Conservation (phyloP, 1,140 invertebrate genomes). For the Aphelenchoides besseyi region DNA sequence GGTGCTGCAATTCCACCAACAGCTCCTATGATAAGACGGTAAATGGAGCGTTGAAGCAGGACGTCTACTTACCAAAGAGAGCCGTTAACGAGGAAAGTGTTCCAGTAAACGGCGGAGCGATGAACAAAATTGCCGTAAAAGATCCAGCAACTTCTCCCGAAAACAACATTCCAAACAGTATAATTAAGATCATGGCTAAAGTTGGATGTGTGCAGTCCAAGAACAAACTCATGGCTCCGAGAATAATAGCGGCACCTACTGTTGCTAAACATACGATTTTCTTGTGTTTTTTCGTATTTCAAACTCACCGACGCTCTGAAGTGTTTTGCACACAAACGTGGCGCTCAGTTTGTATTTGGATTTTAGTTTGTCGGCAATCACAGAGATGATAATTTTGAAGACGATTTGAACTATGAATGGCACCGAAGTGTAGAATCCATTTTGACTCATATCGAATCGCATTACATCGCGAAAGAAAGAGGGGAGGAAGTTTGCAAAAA, state of each 20-base stretch:
- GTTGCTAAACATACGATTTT: too few relatives aligned
- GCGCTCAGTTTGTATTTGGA: not conserved
- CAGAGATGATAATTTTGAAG: not conserved
- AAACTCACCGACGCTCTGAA: not conserved
- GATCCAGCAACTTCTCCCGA: slow-evolving; percentile 3
- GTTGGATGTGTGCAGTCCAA: slow-evolving; percentile 8
- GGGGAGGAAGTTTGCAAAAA: slow-evolving; percentile 7
- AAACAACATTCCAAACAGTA: slow-evolving; percentile 2
- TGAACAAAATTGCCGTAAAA: slow-evolving; percentile 2
- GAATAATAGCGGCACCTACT: not conserved
- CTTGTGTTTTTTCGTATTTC: too few relatives aligned
- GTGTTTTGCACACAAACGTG: not conserved
- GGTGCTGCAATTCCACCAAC: not conserved
- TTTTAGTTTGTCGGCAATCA: not conserved
- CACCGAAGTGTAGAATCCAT: slow-evolving; percentile 7
- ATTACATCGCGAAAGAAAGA: slow-evolving; percentile 18
- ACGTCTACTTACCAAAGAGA: not conserved
- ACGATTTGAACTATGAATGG: slow-evolving; percentile 10
- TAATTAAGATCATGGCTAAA: slow-evolving; percentile 3
- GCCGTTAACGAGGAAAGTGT: not conserved
- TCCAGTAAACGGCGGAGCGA: slow-evolving; percentile 7
- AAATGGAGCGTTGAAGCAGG: too few relatives aligned
- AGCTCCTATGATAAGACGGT: too few relatives aligned
- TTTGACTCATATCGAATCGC: not conserved
- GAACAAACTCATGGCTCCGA: slow-evolving; percentile 6